phyloP scores from a whole-genome alignment of 2,797 vertebrate species.

The Pangasius djambal region DNA sequence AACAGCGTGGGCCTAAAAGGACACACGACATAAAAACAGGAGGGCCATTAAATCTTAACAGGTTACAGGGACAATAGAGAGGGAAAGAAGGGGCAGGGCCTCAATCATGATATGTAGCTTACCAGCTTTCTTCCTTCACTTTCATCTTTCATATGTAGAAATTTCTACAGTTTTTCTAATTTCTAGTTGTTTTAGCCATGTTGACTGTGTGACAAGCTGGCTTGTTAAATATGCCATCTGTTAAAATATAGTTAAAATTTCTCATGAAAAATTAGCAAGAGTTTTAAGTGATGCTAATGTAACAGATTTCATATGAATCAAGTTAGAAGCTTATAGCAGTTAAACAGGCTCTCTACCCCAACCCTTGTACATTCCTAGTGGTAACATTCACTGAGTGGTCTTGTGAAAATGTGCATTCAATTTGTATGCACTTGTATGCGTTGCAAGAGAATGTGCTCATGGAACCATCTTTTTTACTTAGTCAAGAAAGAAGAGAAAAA shows the following conservation, averaged over 20 bases:
- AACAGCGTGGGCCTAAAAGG: constrained; percentile 82
- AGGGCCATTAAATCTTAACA: constrained; percentile 78
- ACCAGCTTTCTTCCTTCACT: constrained; percentile 16
- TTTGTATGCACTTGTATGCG: background rate
- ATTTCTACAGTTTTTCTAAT: background rate
- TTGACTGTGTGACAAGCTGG: background rate
- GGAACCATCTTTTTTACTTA: background rate
- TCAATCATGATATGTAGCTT: constrained; percentile 26
- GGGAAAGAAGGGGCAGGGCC: constrained; percentile 14
- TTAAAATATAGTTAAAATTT: background rate
- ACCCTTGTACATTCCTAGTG: background rate
- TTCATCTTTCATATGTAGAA: background rate
- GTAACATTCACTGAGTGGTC: background rate
- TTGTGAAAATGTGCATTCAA: background rate
- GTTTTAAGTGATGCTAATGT: background rate
- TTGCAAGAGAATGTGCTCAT: constrained; percentile 8
- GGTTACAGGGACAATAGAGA: constrained; percentile 42
- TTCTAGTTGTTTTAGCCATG: background rate
- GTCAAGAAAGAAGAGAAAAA: constrained; percentile 21
- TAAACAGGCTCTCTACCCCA: background rate
- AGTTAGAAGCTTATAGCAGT: background rate
- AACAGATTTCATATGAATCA: background rate
- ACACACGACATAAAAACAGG: constrained; percentile 84
- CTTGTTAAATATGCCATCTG: background rate
- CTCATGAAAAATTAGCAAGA: background rate